These are phyloP conservation scores for Apogon hyalosoma DNA, from an alignment of 2,797 vertebrate species.

Conservation along the genomic window DNA sequence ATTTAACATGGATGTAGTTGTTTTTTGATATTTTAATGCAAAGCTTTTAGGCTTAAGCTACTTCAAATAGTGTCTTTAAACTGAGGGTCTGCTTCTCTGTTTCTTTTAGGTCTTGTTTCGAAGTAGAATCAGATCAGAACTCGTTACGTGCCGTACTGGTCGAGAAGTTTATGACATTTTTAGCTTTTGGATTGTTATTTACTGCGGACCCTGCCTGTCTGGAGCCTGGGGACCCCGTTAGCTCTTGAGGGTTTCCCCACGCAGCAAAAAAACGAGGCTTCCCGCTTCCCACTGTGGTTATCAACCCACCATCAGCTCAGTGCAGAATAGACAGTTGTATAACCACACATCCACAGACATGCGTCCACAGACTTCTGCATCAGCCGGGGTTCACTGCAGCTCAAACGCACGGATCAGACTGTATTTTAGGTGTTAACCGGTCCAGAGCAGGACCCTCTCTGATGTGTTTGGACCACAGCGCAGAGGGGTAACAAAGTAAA, in stretches of 20 bases:
- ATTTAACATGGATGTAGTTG: too few relatives aligned
- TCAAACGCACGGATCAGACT: background rate
- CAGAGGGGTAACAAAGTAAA: constrained; percentile 4
- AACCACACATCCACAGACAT: constrained; percentile 30
- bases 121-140: too few relatives aligned
- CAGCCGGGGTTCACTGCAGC: background rate
- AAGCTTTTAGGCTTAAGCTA: too few relatives aligned
- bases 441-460: background rate
- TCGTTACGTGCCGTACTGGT: too few relatives aligned
- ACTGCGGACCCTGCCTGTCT: background rate
- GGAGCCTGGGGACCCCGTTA: constrained; percentile 3
- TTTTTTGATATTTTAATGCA: too few relatives aligned
- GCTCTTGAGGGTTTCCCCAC: constrained; percentile 18
- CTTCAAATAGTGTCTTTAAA: too few relatives aligned
- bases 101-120: too few relatives aligned
- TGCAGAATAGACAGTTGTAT: constrained; percentile 17
- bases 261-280: background rate
- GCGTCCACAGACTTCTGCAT: background rate
- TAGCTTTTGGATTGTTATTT: too few relatives aligned
- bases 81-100: too few relatives aligned
- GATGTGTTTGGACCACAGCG: constrained; percentile 7
- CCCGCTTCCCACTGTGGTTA: constrained; percentile 3
- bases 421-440: background rate
- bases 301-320: constrained; percentile 3
- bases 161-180: too few relatives aligned